phyloP scores from a whole-genome alignment of 2,888 invertebrate species.

The Plusia festucae region DNA sequence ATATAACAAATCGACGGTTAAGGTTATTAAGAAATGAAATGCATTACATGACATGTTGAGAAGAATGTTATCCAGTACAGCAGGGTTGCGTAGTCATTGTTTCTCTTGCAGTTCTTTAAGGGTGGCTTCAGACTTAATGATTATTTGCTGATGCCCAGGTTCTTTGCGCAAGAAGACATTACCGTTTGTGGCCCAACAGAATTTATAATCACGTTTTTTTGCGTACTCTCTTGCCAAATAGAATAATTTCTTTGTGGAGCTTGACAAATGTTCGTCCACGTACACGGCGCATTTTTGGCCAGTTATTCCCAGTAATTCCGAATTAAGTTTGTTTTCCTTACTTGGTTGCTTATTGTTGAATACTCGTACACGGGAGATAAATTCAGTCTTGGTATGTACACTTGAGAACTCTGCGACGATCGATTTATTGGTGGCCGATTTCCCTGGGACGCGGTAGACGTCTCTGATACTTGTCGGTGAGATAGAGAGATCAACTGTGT shows the following conservation, averaged over 20 bases:
- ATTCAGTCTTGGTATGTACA: neutral
- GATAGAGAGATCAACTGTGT: neutral
- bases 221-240: conserved; percentile 8
- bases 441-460: conserved; percentile 7
- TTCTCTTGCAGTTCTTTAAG: conserved; percentile 5
- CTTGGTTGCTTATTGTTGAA: conserved; percentile 12
- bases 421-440: neutral
- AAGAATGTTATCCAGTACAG: no score
- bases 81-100: conserved; percentile 1
- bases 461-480: conserved; percentile 1
- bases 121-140: conserved; percentile 4
- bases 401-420: conserved; percentile 14
- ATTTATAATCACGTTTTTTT: neutral
- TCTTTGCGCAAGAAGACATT: conserved; percentile 10
- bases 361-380: neutral
- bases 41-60: no score
- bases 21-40: no score
- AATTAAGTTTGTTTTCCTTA: conserved; percentile 7
- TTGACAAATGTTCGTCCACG: conserved; percentile 9
- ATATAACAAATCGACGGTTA: no score
- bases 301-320: conserved; percentile 1
- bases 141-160: neutral
- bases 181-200: conserved; percentile 9
- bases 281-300: conserved; percentile 12
- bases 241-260: conserved; percentile 1